Conservation (phyloP, 2,888 invertebrate genomes). For the Adela reaumurella region DNA sequence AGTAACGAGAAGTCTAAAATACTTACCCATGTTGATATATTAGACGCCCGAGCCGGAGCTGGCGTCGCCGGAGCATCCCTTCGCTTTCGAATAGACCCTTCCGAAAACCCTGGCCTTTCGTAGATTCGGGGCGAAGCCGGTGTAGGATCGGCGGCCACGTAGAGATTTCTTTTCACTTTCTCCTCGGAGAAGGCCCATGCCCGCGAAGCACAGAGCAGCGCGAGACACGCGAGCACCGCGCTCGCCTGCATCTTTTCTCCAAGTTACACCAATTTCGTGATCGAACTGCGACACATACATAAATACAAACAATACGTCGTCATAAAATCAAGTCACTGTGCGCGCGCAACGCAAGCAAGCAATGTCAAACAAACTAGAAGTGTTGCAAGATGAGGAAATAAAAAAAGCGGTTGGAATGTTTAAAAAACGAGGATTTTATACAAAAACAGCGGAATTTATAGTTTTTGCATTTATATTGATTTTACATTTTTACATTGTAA, state of each 20-base stretch:
- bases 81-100: constrained; percentile 1
- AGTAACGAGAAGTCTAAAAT: neutral
- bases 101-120: neutral
- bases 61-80: constrained; percentile 6
- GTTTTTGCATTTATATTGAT: too few species aligned
- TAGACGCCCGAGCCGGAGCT: constrained; percentile 3
- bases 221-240: neutral
- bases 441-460: too few species aligned
- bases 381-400: too few species aligned
- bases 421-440: too few species aligned
- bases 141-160: neutral
- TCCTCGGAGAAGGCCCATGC: neutral
- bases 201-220: neutral
- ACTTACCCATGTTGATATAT: constrained; percentile 3
- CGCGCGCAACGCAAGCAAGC: too few species aligned
- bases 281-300: too few species aligned
- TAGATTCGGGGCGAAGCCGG: neutral
- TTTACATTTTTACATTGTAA: too few species aligned
- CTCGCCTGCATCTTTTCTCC: neutral
- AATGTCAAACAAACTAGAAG: too few species aligned
- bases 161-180: neutral
- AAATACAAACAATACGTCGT: too few species aligned
- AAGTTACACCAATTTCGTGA: too few species aligned
- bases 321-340: too few species aligned
- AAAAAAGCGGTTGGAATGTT: too few species aligned